Evolutionary conservation across 1,140 invertebrate genomes (phyloP), one percentile per base, ranked within the genome.

Genomic region (Pectinophora gossypiella): DNA sequence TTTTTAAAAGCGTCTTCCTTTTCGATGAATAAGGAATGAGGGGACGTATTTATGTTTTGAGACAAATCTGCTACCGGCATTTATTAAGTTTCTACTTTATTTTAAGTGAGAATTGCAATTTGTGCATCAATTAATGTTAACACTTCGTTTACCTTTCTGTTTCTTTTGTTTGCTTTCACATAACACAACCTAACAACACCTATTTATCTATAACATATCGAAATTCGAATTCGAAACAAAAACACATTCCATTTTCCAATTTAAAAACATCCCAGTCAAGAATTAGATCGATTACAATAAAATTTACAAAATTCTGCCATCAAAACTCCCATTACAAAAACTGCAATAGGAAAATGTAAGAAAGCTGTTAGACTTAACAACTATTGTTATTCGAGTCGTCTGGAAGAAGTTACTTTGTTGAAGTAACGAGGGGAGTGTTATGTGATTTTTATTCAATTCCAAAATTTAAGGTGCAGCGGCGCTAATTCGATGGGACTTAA

Each of bases 11-110:
- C 64, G 36, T 64, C 64, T 58, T 53, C 65, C 51, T 75, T 82
- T 83, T 77, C 79, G 69, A 85, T 86, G 81, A 86, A 85, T 86
- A 86, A 76, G 49, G 57, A 85, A 86, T 83, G 80, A 83, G 69
- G 40, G 42, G 23, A 13, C 20, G 23, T 44, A 12, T 9, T 32
- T 32, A 32, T 32, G 27, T 32, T 32, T 32, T 32, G 9, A n/a
- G n/a, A n/a, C n/a, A n/a, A n/a, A n/a, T n/a, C n/a, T n/a, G n/a
- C n/a, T n/a, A n/a, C n/a, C n/a, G n/a, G n/a, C n/a, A n/a, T n/a
- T n/a, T n/a, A n/a, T n/a, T n/a, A n/a, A n/a, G n/a, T n/a, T n/a
- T n/a, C n/a, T n/a, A n/a, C n/a, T n/a, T n/a, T n/a, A n/a, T n/a
- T n/a, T n/a, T n/a, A n/a, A n/a, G n/a, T n/a, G n/a, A n/a, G n/a